Evolutionary conservation across 2,113 vertebrate species (phyloP), one percentile per base, ranked within the genome.

Genomic region (Melospiza melodia): DNA sequence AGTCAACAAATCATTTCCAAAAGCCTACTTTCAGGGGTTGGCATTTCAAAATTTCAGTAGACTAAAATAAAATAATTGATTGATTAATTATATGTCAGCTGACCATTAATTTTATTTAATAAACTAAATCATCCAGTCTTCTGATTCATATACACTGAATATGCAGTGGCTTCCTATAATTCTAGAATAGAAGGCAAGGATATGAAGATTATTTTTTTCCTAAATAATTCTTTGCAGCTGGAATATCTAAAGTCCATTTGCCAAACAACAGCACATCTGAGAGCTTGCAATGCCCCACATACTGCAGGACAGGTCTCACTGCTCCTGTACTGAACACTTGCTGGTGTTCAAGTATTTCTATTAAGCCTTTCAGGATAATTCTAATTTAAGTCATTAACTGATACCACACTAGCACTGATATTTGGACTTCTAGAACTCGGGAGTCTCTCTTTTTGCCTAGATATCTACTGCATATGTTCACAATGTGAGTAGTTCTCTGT

Each of bases 81-180:
- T 75, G 6, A 39, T 41, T 66, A 49, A 57, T 49, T 85, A 30
- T 41, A 20, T 41, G 48, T 23, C 58, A 82, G 52, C 44, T 89
- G 84, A 91, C 69, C 41, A 61, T 71, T 79, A 63, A 58, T 94
- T 92, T 89, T 59, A 55, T 91, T 87, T 87, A 52, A 87, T 63
- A 81, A 92, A 66, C n/a, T 5, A 28, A 71, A 73, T 74, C 0
- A 65, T 71, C 33, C 41, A 59, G 31, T 90, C 80, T 84, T 83
- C 35, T 65, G n/a, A 74, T 77, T 61, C 27, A 67, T 51, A 41
- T 44, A 39, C 5, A 4, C 16, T 81, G 65, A 75, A 48, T 59
- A 44, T 87, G 78, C 31, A 76, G 33, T 58, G 43, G 24, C 39
- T 62, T 61, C 19, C 61, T 51, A 11, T 71, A 82, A 76, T 35